Conservation (phyloP, 2,797 vertebrate species). For the Dicrostonyx torquatus region DNA sequence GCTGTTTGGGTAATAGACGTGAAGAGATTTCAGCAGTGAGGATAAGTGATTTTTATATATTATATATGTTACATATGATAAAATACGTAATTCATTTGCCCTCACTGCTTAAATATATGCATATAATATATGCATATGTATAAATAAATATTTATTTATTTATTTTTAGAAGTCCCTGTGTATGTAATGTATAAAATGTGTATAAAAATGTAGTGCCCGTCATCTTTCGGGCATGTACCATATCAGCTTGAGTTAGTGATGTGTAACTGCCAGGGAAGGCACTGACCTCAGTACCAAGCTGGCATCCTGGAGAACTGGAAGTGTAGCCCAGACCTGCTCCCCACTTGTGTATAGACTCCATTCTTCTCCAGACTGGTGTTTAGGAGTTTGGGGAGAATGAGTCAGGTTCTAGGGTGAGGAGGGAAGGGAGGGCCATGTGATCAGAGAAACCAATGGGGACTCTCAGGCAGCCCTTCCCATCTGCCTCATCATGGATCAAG, state of each 20-base stretch:
- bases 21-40: not conserved
- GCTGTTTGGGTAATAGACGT: not conserved
- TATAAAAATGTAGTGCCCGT: not conserved
- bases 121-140: not conserved
- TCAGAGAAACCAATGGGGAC: not conserved
- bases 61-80: no score
- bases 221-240: not conserved
- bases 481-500: fast-evolving
- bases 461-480: not conserved
- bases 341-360: not conserved
- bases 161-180: not conserved
- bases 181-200: not conserved
- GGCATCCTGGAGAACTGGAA: not conserved
- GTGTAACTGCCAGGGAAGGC: not conserved
- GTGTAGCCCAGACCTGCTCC: not conserved
- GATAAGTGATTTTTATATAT: not conserved
- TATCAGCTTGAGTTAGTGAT: not conserved
- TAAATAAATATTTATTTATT: not conserved
- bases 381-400: not conserved
- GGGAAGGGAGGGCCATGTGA: not conserved
- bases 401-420: not conserved
- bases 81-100: not conserved
- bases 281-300: not conserved
- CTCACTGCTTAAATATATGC: not conserved
- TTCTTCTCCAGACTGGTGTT: not conserved